phyloP scores from a whole-genome alignment of 2,888 invertebrate species.

The Lasioglossum morio region DNA sequence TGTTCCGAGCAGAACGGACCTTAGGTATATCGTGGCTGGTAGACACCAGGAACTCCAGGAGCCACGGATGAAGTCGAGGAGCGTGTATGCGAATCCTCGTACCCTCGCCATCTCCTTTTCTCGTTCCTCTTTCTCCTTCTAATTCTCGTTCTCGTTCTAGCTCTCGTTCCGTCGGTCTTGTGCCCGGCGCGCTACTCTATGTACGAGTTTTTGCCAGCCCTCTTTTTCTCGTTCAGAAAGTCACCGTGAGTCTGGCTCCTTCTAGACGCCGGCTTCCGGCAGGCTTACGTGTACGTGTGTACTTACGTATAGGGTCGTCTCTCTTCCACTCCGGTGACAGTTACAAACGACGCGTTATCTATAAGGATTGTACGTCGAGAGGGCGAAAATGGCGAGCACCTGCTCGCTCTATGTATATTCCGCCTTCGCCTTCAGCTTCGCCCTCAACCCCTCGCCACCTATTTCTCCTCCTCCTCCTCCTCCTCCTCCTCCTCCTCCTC shows the following conservation, averaged over 20 bases:
- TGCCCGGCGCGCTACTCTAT: constrained; percentile 19
- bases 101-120: neutral
- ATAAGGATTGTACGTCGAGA: constrained; percentile 80
- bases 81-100: constrained; percentile 15
- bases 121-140: neutral
- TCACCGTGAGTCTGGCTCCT: constrained; percentile 34
- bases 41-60: constrained; percentile 50
- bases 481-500: constrained; percentile 7
- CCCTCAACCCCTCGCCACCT: constrained; percentile 14
- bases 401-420: constrained; percentile 75
- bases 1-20: constrained; percentile 55
- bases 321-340: constrained; percentile 77
- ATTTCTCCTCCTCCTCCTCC: constrained; percentile 15
- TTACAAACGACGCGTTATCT: constrained; percentile 83
- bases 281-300: constrained; percentile 42
- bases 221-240: constrained; percentile 30
- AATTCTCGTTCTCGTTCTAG: neutral
- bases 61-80: constrained; percentile 14
- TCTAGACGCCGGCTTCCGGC: constrained; percentile 54
- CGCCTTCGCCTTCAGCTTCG: constrained; percentile 27
- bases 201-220: constrained; percentile 19
- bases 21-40: constrained; percentile 34
- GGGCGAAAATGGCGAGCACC: constrained; percentile 81
- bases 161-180: neutral
- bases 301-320: constrained; percentile 60